Evolutionary conservation across 1,140 invertebrate species (phyloP).

Genomic region (Scaptomyza pallida): DNA sequence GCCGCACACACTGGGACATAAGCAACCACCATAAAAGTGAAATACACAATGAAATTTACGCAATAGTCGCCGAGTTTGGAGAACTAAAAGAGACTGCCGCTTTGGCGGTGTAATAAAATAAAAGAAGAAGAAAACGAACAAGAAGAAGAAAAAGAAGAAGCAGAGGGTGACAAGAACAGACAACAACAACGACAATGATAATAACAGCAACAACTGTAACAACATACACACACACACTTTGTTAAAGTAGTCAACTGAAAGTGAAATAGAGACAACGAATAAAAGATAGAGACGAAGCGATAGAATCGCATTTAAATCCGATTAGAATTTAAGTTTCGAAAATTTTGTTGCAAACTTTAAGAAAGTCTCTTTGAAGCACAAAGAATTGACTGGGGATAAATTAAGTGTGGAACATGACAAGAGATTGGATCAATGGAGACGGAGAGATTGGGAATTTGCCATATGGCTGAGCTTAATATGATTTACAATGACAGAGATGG

Average conservation of each 20-base stretch:
- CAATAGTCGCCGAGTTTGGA: conserved; percentile 61
- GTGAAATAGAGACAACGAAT: conserved; percentile 42
- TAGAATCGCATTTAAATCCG: conserved; percentile 71
- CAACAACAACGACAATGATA: conserved; percentile 50
- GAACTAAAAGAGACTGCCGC: conserved; percentile 69
- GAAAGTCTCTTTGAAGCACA: conserved; percentile 16
- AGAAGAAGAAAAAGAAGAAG: no score
- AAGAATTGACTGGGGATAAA: neutral
- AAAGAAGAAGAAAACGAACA: no score
- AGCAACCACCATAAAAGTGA: conserved; percentile 79
- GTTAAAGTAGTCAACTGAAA: conserved; percentile 75
- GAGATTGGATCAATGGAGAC: conserved; percentile 35
- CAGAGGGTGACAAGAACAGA: conserved; percentile 77
- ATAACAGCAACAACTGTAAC: conserved; percentile 37
- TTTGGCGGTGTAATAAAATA: conserved; percentile 78
- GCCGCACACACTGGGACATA: conserved; percentile 3
- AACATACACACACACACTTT: conserved; percentile 19
- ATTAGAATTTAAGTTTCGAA: conserved; percentile 72
- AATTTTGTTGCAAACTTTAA: conserved; percentile 62
- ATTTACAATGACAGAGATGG: no score
- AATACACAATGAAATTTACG: conserved; percentile 83
- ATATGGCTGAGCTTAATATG: conserved; percentile 29
- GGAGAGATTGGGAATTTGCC: conserved; percentile 4
- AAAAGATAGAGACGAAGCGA: neutral
- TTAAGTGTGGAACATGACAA: conserved; percentile 1